Conservation (phyloP, 2,797 vertebrate species). For the Squalus acanthias region DNA sequence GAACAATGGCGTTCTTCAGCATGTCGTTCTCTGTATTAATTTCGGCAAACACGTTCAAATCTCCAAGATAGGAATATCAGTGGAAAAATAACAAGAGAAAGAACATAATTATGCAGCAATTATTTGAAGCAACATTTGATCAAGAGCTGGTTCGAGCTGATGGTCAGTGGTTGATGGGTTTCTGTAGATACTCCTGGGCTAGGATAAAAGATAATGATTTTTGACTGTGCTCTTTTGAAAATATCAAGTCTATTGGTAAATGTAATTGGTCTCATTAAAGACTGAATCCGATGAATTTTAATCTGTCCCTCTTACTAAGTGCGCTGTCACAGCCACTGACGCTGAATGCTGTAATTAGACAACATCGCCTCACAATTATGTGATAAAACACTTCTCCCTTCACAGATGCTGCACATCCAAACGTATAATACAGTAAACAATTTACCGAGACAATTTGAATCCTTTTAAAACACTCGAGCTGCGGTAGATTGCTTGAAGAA, state of each 20-base stretch:
- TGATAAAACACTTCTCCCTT: background rate
- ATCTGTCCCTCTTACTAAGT: slow-evolving; percentile 35
- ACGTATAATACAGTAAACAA: background rate
- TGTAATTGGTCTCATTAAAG: slow-evolving; percentile 43
- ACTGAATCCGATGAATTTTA: slow-evolving; percentile 39
- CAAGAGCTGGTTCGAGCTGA: background rate
- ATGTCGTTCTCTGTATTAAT: background rate
- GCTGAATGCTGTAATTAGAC: slow-evolving; percentile 38
- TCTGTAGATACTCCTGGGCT: background rate
- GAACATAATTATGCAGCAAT: background rate
- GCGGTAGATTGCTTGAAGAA: background rate
- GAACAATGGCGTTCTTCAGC: background rate
- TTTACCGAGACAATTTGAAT: background rate
- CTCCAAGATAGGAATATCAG: background rate
- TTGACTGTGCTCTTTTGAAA: slow-evolving; percentile 17
- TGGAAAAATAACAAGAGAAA: background rate
- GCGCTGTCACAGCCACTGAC: slow-evolving; percentile 41
- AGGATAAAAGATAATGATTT: slow-evolving; percentile 11
- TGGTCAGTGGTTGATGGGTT: background rate
- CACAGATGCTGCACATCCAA: background rate
- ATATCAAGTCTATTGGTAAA: slow-evolving; percentile 39
- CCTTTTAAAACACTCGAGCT: background rate
- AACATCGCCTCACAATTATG: slow-evolving; percentile 40
- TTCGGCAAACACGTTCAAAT: background rate
- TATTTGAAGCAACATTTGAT: background rate